These are phyloP conservation scores for Neosalanx taihuensis DNA, from an alignment of 2,797 vertebrate species.

Conservation along the genomic window DNA sequence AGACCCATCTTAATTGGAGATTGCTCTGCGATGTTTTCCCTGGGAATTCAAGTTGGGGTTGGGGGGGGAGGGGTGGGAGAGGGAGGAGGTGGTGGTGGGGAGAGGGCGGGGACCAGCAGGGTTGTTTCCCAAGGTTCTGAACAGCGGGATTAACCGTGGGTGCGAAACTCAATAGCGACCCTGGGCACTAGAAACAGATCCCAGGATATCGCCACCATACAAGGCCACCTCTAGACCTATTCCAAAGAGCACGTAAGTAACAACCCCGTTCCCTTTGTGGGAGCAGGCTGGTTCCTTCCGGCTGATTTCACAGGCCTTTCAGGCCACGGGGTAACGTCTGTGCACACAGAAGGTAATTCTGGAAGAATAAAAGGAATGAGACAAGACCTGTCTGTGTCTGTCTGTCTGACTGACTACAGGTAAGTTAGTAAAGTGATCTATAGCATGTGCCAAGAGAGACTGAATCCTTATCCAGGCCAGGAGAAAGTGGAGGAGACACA, in stretches of 20 bases:
- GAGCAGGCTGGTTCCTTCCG: constrained; percentile 59
- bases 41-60: constrained; percentile 56
- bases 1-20: constrained; percentile 75
- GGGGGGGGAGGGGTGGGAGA: constrained; percentile 24
- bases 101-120: constrained; percentile 42
- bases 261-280: constrained; percentile 59
- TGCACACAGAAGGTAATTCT: constrained; percentile 65
- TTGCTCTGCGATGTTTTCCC: constrained; percentile 71
- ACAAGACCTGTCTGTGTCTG: constrained; percentile 33
- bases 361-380: constrained; percentile 64
- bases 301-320: constrained; percentile 72
- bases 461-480: constrained; percentile 54
- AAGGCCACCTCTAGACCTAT: constrained; percentile 66
- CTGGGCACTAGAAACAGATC: constrained; percentile 71
- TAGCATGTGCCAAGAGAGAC: constrained; percentile 64
- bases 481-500: not conserved
- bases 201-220: constrained; percentile 60
- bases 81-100: constrained; percentile 32
- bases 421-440: constrained; percentile 64
- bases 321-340: constrained; percentile 56
- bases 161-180: constrained; percentile 68
- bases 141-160: constrained; percentile 74
- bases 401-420: constrained; percentile 47
- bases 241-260: constrained; percentile 62
- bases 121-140: constrained; percentile 76